phyloP scores from a whole-genome alignment of 2,113 vertebrate species.

The Rostratula benghalensis region DNA sequence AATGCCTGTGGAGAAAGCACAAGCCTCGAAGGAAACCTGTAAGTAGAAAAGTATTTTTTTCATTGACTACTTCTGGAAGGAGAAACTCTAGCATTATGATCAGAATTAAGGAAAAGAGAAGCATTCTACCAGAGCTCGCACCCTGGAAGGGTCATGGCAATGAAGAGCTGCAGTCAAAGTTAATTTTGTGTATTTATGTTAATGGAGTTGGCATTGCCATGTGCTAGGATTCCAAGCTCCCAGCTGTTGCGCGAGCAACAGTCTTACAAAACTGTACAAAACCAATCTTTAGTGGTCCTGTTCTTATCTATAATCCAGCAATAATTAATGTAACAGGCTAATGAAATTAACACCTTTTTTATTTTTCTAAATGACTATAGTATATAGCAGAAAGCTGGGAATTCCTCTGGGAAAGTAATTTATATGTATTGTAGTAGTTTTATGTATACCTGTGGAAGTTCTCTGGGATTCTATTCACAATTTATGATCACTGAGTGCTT shows the following conservation, averaged over 20 bases:
- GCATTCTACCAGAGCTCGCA: background rate
- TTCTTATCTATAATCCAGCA: background rate
- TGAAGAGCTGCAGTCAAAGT: background rate
- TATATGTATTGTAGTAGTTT: background rate
- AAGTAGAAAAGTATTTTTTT: background rate
- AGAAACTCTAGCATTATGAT: background rate
- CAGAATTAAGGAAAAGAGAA: background rate
- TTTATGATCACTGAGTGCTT: background rate
- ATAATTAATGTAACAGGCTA: background rate
- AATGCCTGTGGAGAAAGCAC: background rate
- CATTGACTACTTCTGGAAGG: background rate
- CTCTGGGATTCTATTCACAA: background rate
- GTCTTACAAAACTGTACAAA: background rate
- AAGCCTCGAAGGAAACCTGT: background rate
- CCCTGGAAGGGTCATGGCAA: background rate
- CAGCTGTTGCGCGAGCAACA: background rate
- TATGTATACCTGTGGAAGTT: fast-evolving
- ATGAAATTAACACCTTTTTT: background rate
- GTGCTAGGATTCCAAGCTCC: background rate
- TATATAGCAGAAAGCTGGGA: background rate
- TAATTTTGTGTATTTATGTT: background rate
- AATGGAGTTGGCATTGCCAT: background rate
- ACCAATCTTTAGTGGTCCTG: background rate
- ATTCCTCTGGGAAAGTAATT: background rate
- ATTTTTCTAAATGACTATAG: background rate